phyloP scores from a whole-genome alignment of 2,113 vertebrate species.

The Campylomormyrus numenius region DNA sequence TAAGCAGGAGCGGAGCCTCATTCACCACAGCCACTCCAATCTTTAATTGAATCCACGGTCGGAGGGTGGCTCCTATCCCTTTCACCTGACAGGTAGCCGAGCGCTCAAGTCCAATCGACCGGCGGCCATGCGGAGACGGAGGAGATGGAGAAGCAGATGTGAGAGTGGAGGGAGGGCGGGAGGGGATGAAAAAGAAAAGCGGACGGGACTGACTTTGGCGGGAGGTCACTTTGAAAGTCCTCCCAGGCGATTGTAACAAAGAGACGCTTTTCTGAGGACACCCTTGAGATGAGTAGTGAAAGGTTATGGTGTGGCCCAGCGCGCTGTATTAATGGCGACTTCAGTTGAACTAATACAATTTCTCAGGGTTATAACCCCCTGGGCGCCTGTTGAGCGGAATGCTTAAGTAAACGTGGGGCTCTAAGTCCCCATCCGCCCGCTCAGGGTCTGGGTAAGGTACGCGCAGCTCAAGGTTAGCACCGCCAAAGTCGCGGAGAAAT shows the following conservation, averaged over 20 bases:
- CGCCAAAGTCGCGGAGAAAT: slow-evolving; percentile 31
- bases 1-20: slow-evolving; percentile 1
- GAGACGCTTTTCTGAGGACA: slow-evolving; percentile 25
- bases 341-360: slow-evolving; percentile 29
- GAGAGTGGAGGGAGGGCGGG: not conserved
- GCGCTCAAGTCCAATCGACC: slow-evolving; percentile 31
- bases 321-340: slow-evolving; percentile 28
- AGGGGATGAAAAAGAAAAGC: slow-evolving; percentile 24
- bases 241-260: slow-evolving; percentile 28
- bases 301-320: slow-evolving; percentile 30
- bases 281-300: slow-evolving; percentile 40
- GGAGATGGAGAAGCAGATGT: slow-evolving; percentile 21
- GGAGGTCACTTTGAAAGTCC: slow-evolving; percentile 33
- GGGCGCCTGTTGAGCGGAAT: slow-evolving; percentile 21
- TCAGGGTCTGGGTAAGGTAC: slow-evolving; percentile 12
- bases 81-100: slow-evolving; percentile 25
- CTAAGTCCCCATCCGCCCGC: not conserved
- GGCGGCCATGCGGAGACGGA: not conserved
- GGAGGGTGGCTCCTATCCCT: slow-evolving; percentile 20
- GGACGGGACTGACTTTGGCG: slow-evolving; percentile 30
- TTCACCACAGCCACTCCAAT: slow-evolving; percentile 10
- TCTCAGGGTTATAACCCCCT: slow-evolving; percentile 29
- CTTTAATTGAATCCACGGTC: slow-evolving; percentile 23
- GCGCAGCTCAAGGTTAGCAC: slow-evolving; percentile 40
- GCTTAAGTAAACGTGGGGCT: slow-evolving; percentile 25